Evolutionary conservation across 2,797 vertebrate species (phyloP).

Genomic region (Naso thynnoides): DNA sequence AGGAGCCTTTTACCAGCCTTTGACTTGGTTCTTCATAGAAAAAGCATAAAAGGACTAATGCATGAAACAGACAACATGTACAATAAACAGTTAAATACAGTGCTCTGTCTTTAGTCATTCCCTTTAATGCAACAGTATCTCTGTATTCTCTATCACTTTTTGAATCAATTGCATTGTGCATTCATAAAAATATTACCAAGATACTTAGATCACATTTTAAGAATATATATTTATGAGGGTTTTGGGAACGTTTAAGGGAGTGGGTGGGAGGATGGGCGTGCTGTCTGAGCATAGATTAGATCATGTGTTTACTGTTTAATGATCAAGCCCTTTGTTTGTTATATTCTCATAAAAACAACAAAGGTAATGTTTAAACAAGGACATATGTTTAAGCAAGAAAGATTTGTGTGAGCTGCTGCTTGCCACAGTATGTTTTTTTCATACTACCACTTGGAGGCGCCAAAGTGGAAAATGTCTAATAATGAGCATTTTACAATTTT

Average conservation of each 20-base stretch:
- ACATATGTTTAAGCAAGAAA: no score
- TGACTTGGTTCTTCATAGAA: constrained; percentile 39
- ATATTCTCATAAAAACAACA: no score
- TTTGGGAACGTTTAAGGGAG: no score
- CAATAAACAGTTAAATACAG: neutral
- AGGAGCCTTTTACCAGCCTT: constrained; percentile 56
- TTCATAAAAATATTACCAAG: no score
- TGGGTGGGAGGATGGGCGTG: no score
- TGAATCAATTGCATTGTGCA: neutral
- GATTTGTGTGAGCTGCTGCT: no score
- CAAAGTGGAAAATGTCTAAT: neutral
- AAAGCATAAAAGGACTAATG: constrained; percentile 33
- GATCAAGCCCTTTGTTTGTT: no score
- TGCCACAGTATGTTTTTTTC: neutral
- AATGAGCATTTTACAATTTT: neutral
- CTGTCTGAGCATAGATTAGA: no score
- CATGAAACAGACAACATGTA: neutral
- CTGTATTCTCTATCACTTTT: neutral
- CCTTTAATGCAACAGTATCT: neutral
- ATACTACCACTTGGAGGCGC: neutral
- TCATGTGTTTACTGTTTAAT: no score
- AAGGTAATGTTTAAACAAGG: no score
- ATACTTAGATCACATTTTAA: no score
- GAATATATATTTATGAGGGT: no score
- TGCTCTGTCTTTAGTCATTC: neutral